A percentile compares a stretch with the other conserved stretches of the same genome.
Conservation (phyloP, 2,113 vertebrate species). For the Clarias macrocephalus region DNA sequence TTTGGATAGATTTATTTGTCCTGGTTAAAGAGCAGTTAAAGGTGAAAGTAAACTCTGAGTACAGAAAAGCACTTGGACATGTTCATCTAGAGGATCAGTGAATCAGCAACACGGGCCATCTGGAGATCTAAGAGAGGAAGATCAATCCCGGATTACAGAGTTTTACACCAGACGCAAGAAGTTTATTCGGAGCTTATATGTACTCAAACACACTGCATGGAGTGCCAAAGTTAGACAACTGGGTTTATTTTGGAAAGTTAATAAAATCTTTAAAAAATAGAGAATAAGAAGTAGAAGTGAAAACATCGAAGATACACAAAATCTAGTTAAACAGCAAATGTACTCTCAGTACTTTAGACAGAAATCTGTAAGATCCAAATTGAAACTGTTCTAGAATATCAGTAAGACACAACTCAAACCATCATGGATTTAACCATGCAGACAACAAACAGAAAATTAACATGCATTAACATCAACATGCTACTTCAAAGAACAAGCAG, state of each 20-base stretch:
- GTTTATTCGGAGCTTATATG: conserved; percentile 15
- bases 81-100: conserved; percentile 2
- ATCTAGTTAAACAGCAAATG: neutral
- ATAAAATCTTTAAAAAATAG: neutral
- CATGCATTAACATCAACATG: neutral
- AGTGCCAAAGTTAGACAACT: neutral
- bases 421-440: neutral
- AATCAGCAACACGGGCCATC: neutral
- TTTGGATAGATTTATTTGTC: neutral
- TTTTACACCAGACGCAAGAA: conserved; percentile 16
- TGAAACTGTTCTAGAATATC: neutral
- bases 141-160: neutral
- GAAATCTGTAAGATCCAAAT: neutral
- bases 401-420: neutral
- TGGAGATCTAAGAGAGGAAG: neutral
- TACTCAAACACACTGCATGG: conserved; percentile 7
- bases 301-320: neutral
- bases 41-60: conserved; percentile 6
- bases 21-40: neutral
- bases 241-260: neutral
- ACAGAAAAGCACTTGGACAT: conserved; percentile 10
- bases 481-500: neutral
- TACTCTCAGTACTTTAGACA: neutral
- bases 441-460: neutral
- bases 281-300: neutral